Percentiles rank a stretch among this genome's conserved stretches.
These are phyloP conservation scores for Glaucomys volans DNA, from an alignment of 2,113 vertebrate species.

Conservation along the genomic window DNA sequence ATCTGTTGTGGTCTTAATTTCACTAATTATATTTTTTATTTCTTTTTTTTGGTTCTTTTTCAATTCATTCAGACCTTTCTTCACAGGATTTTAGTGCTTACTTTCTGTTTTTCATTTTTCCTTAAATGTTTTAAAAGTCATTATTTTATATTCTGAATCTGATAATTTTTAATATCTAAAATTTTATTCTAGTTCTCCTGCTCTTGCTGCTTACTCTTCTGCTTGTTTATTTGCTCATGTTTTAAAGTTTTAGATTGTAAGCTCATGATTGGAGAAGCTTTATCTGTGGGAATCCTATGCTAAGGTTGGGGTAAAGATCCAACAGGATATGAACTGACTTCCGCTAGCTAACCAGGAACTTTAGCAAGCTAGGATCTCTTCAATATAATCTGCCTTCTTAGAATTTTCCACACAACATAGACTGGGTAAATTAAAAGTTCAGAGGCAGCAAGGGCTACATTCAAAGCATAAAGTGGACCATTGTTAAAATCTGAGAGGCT, in stretches of 20 bases:
- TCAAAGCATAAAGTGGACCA: too few species aligned
- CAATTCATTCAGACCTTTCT: not conserved
- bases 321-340: not conserved
- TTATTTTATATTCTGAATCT: not conserved
- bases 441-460: too few species aligned
- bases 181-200: not conserved
- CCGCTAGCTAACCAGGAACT: not conserved
- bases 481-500: too few species aligned
- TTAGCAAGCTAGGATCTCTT: not conserved
- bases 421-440: not conserved
- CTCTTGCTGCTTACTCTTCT: not conserved
- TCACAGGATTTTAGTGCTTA: not conserved
- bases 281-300: not conserved
- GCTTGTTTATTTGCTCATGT: not conserved
- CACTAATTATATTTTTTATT: not conserved
- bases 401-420: not conserved
- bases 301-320: not conserved
- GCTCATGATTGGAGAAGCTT: not conserved
- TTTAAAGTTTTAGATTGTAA: not conserved
- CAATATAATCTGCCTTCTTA: not conserved
- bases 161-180: not conserved
- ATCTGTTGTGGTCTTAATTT: not conserved
- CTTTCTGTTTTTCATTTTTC: conserved; percentile 9
- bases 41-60: not conserved
- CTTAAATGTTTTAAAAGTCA: not conserved